Base-by-base conservation (phyloP, 2,797 vertebrate genomes). In the Coluber constrictor region DNA sequence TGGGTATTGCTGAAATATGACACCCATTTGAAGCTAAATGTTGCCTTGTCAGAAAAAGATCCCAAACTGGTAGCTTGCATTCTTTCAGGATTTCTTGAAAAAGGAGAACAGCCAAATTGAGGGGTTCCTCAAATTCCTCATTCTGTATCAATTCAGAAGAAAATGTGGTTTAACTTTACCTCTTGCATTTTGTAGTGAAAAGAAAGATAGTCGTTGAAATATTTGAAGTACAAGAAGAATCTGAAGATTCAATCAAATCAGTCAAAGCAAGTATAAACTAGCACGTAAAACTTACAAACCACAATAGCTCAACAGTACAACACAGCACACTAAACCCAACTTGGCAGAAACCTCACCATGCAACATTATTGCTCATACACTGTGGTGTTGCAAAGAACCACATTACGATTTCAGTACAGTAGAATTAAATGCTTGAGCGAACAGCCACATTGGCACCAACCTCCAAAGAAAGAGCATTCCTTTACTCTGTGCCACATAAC, bases 1-100 rank as follows among this genome's bases (percentile, higher is more conserved):
- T 91, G 90, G 94, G 92, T 87, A 43, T 43, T 86, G 87, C 66
- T 90, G 93, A 96, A 57, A n/a, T 55, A 86, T 10, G n/a, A 51
- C n/a, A 60, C 87, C 61, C 66, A 90, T 87, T 88, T 87, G 74
- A 87, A 61, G 10, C 23, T 79, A 61, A 87, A 87, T 16, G 23
- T 20, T 70, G 9, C 16, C 37, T 47, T 27, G 23, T 54, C 51
- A 37, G 74, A 83, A 27, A 20, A 66, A 23, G 43, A 51, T 74
- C 37, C 37, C 37, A 88, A 43, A 4, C 37, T 25, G n/a, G 23
- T 16, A 70, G 27, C 7, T 27, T 56, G 27, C n/a, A 32, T 66
- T 51, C 47, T 89, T 89, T 57, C 32, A 51, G 51, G 57, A 47
- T 89, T 89, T 47, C 13, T 55, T 90, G 43, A 43, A 83, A 60